phyloP scores from a whole-genome alignment of 2,797 vertebrate genomes.

The Pipistrellus pygmaeus region DNA sequence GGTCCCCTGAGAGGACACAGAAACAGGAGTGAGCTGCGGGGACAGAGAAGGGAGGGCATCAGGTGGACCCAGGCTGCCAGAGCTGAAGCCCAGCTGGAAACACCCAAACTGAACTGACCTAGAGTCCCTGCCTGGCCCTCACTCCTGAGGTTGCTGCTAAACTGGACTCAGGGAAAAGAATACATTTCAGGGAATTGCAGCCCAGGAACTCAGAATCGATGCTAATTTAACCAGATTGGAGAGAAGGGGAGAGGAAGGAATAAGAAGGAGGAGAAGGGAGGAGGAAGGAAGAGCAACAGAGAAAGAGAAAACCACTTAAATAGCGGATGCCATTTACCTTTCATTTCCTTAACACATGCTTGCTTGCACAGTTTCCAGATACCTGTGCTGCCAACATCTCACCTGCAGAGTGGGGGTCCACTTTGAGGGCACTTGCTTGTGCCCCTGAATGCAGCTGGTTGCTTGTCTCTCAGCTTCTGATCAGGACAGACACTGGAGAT shows the following conservation, averaged over 20 bases:
- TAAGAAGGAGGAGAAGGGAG: not conserved
- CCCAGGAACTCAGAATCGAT: not conserved
- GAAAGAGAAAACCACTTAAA: not conserved
- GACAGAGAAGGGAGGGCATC: not conserved
- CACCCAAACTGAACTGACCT: not conserved
- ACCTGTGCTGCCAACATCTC: not conserved
- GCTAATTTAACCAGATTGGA: constrained; percentile 21
- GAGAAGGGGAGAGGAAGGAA: not conserved
- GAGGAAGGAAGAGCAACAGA: too few relatives aligned
- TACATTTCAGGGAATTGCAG: not conserved
- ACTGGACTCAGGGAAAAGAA: not conserved
- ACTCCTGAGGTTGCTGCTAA: not conserved
- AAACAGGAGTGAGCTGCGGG: not conserved
- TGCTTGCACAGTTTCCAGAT: not conserved
- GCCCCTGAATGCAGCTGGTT: not conserved
- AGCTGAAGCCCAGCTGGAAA: not conserved
- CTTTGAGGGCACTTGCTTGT: not conserved
- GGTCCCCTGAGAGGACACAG: not conserved
- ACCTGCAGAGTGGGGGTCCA: not conserved
- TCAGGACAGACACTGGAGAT: not conserved
- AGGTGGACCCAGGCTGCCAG: not conserved
- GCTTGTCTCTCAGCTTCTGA: not conserved
- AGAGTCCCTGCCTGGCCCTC: not conserved
- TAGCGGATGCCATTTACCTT: not conserved
- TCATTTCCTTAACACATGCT: not conserved